Evolutionary conservation across 2,888 invertebrate genomes (phyloP), one percentile per base, ranked within the genome.

Genomic region (Allophyes oxyacanthae): DNA sequence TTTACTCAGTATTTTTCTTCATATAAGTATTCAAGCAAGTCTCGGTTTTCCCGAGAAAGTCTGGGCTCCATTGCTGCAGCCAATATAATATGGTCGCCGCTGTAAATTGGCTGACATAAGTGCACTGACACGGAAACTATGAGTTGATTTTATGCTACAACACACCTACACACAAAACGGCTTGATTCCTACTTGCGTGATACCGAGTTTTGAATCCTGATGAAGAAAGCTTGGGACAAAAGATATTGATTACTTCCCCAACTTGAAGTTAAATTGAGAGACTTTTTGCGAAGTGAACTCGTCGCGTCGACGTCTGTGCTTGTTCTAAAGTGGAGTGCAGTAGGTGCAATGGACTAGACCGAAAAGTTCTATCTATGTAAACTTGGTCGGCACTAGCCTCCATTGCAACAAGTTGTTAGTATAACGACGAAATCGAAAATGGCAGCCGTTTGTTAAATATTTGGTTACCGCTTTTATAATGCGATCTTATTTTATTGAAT

Each of bases 371-470:
- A 54, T 64, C 68, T 61, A 62, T 59, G 68, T 73, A 64, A 72
- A 70, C 69, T 71, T 74, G 52, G 59, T 50, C 59, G 43, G 44
- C 42, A 40, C 41, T 54, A 61, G 64, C 52, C 69, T 54, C 69
- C 68, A 56, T 73, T 67, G 79, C 80, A 78, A 81, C 81, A 79
- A 81, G 79, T 81, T 72, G 73, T 66, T 71, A 62, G 68, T 60
- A 40, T 37, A 45, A 57, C 40, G 41, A 37, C 45, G 49, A 46
- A 49, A 43, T 50, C 34, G 42, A 59, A 67, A 46, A 63, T 54
- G 64, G 56, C 28, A 45, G 38, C 49, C 37, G 34, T 61, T 58
- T 45, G 45, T 43, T 46, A 59, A 65, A 64, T 60, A 65, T 62
- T 61, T 62, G 37, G 11, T 38, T 32, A 52, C 20, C n/a, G 40